Conservation (phyloP, 2,888 invertebrate genomes). For the Phyllotreta cruciferae region DNA sequence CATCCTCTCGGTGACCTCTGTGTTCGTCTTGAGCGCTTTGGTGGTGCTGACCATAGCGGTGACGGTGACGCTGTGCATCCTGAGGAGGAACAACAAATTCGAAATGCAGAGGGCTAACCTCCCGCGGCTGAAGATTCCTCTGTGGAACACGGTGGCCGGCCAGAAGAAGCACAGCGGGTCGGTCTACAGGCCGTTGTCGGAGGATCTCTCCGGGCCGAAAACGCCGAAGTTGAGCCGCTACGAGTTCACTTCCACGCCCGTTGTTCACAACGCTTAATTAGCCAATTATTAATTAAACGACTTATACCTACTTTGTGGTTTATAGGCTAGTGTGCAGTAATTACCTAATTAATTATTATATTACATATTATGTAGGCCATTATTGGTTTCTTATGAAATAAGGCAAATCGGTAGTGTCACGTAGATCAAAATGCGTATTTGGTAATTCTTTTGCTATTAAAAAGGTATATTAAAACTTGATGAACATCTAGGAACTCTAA, state of each 20-base stretch:
- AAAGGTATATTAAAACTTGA: background rate
- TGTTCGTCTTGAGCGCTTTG: slow-evolving; percentile 66
- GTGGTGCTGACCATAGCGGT: slow-evolving; percentile 62
- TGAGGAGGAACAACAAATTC: slow-evolving; percentile 51
- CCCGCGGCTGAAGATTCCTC: slow-evolving; percentile 55
- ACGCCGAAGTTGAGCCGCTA: slow-evolving; percentile 69
- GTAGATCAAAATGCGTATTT: slow-evolving; percentile 1
- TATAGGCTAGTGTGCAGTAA: slow-evolving; percentile 5
- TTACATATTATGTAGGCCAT: slow-evolving; percentile 21
- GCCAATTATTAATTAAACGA: slow-evolving; percentile 20
- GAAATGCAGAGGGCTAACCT: slow-evolving; percentile 53
- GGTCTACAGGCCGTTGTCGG: slow-evolving; percentile 80
- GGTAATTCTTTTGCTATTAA: slow-evolving; percentile 4
- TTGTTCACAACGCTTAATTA: slow-evolving; percentile 45
- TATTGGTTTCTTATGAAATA: slow-evolving; percentile 23
- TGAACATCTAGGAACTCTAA: background rate
- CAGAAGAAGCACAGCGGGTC: slow-evolving; percentile 76
- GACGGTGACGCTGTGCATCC: slow-evolving; percentile 53
- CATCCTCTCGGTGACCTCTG: slow-evolving; percentile 59
- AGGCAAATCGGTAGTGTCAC: slow-evolving; percentile 7
- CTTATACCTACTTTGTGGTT: slow-evolving; percentile 19
- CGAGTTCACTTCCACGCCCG: slow-evolving; percentile 59
- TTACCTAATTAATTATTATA: slow-evolving; percentile 20
- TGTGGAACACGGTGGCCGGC: slow-evolving; percentile 55
- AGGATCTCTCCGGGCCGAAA: slow-evolving; percentile 74